phyloP scores from a whole-genome alignment of 2,113 vertebrate genomes.

The Psammodynastes pulverulentus region DNA sequence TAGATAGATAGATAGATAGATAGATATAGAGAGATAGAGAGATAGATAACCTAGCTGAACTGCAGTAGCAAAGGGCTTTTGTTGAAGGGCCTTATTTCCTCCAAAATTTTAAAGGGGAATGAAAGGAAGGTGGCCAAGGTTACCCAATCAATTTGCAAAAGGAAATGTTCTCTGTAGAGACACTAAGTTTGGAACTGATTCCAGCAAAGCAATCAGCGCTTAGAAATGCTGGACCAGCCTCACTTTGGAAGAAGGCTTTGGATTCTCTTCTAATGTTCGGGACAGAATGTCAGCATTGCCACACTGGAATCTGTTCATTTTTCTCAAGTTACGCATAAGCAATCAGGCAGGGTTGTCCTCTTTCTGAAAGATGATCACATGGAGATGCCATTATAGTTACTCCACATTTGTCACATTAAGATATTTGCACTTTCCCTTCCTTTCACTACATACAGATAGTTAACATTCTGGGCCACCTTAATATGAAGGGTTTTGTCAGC shows the following conservation, averaged over 20 bases:
- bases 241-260: not conserved
- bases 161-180: not conserved
- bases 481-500: not conserved
- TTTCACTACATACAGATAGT: not conserved
- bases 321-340: conserved; percentile 8
- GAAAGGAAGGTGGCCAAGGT: not conserved
- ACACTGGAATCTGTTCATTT: not conserved
- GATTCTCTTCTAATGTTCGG: not conserved
- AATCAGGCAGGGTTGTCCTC: not conserved
- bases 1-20: no score
- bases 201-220: not conserved
- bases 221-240: not conserved
- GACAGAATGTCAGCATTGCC: not conserved
- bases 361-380: not conserved
- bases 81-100: not conserved
- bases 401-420: not conserved
- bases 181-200: not conserved
- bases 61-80: not conserved
- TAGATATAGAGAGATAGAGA: no score
- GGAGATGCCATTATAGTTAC: not conserved
- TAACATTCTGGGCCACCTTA: not conserved
- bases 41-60: not conserved
- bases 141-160: not conserved
- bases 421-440: not conserved
- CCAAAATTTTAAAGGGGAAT: not conserved